Conservation (phyloP, 2,888 invertebrate genomes). For the Drosophila kambysellisi region DNA sequence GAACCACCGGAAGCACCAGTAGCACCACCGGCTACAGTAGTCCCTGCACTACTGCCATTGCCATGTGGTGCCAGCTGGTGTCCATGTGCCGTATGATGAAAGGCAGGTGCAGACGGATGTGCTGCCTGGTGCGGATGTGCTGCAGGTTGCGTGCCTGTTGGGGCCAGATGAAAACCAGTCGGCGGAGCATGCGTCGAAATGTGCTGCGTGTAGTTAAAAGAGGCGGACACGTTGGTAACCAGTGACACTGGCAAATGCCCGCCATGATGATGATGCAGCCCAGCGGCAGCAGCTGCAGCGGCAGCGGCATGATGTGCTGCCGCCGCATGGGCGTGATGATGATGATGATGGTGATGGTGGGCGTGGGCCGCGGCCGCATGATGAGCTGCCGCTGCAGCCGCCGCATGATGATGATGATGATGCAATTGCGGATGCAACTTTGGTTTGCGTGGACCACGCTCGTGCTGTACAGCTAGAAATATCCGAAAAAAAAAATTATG, state of each 20-base stretch:
- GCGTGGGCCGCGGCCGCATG: slow-evolving; percentile 69
- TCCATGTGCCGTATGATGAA: slow-evolving; percentile 76
- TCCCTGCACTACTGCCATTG: slow-evolving; percentile 6
- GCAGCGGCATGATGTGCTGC: slow-evolving; percentile 81
- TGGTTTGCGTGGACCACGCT: slow-evolving; percentile 97
- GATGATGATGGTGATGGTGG: slow-evolving; percentile 75
- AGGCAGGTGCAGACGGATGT: slow-evolving; percentile 60
- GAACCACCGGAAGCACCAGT: slow-evolving; percentile 19
- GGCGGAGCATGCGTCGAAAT: slow-evolving; percentile 82
- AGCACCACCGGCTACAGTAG: slow-evolving; percentile 20
- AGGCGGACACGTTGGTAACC: slow-evolving; percentile 85
- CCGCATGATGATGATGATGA: slow-evolving; percentile 83
- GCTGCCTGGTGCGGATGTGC: slow-evolving; percentile 65
- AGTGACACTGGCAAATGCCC: slow-evolving; percentile 84
- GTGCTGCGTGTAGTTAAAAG: slow-evolving; percentile 85
- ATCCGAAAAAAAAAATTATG: not conserved
- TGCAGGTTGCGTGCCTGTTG: slow-evolving; percentile 12
- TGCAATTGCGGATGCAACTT: slow-evolving; percentile 89
- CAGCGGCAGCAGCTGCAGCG: slow-evolving; percentile 73
- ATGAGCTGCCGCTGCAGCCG: slow-evolving; percentile 63
- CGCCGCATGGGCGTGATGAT: slow-evolving; percentile 75
- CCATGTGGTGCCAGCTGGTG: slow-evolving; percentile 63
- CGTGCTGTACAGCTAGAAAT: slow-evolving; percentile 96
- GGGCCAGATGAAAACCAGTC: slow-evolving; percentile 68
- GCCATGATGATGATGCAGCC: slow-evolving; percentile 81